These are phyloP conservation scores for Fabriciana adippe DNA, from an alignment of 2,888 invertebrate species.

Conservation along the genomic window DNA sequence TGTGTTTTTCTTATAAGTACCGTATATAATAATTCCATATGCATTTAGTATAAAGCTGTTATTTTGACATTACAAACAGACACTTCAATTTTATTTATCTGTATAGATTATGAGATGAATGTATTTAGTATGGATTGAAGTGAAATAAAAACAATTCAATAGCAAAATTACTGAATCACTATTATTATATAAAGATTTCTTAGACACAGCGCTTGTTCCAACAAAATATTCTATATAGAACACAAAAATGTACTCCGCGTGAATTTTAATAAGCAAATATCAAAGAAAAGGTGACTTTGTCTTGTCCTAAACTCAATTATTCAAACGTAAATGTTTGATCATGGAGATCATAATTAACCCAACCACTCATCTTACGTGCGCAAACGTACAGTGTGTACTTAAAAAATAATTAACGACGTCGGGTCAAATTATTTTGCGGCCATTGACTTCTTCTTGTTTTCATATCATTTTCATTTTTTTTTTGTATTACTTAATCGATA, in stretches of 20 bases:
- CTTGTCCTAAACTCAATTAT: constrained; percentile 23
- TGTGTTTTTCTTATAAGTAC: no score
- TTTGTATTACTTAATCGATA: not conserved
- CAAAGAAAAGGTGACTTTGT: constrained; percentile 5
- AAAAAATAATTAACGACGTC: constrained; percentile 29
- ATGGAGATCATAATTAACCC: constrained; percentile 19
- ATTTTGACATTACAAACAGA: no score
- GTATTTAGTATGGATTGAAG: no score
- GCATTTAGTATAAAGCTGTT: no score
- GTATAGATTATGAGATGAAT: no score
- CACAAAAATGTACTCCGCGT: no score
- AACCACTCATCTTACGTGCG: constrained; percentile 36
- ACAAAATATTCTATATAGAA: not conserved
- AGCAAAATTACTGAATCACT: no score
- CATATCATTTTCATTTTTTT: not conserved
- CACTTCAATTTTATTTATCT: no score
- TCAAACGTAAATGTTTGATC: constrained; percentile 31
- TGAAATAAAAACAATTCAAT: no score
- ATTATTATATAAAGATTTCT: no score
- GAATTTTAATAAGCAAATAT: no score
- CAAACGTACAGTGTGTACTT: constrained; percentile 22
- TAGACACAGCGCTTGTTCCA: not conserved
- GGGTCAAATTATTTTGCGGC: constrained; percentile 30
- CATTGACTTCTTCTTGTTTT: constrained; percentile 17
- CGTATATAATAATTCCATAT: no score